A percentile compares a stretch with the other conserved stretches of the same genome.
Conservation (phyloP, 2,888 invertebrate species). For the Orthosia gothica region DNA sequence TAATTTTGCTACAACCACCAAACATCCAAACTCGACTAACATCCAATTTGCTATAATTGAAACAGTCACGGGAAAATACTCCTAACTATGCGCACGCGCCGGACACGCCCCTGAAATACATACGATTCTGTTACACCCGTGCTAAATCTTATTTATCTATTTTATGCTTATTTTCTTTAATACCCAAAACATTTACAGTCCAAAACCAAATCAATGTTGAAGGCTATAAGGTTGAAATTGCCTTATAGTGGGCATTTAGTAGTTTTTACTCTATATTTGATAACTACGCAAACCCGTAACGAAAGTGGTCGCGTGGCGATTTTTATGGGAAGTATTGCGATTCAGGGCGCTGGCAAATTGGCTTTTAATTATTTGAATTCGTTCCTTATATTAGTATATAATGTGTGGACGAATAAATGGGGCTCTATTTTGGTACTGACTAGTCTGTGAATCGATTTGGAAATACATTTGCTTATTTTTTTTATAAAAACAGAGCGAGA, state of each 20-base stretch:
- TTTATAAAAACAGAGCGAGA: too few species aligned
- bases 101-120: slow-evolving; percentile 86
- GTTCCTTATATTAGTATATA: slow-evolving; percentile 21
- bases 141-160: slow-evolving; percentile 86
- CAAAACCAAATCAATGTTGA: background rate
- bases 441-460: background rate
- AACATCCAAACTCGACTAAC: slow-evolving; percentile 50
- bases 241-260: background rate
- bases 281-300: slow-evolving; percentile 75
- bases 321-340: slow-evolving; percentile 85
- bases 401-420: background rate
- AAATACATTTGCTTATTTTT: too few species aligned
- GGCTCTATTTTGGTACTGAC: too few species aligned
- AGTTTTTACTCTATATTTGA: slow-evolving; percentile 52
- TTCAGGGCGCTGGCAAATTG: slow-evolving; percentile 72
- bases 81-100: slow-evolving; percentile 85
- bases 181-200: background rate
- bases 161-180: slow-evolving; percentile 78
- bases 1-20: slow-evolving; percentile 38
- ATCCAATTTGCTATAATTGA: slow-evolving; percentile 72
- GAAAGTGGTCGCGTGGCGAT: slow-evolving; percentile 86
- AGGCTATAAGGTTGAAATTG: slow-evolving; percentile 22
- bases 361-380: slow-evolving; percentile 63
- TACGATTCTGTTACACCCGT: slow-evolving; percentile 78
- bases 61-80: slow-evolving; percentile 85